Evolutionary conservation across 2,888 invertebrate genomes (phyloP).

Genomic region (Erebia epiphron): DNA sequence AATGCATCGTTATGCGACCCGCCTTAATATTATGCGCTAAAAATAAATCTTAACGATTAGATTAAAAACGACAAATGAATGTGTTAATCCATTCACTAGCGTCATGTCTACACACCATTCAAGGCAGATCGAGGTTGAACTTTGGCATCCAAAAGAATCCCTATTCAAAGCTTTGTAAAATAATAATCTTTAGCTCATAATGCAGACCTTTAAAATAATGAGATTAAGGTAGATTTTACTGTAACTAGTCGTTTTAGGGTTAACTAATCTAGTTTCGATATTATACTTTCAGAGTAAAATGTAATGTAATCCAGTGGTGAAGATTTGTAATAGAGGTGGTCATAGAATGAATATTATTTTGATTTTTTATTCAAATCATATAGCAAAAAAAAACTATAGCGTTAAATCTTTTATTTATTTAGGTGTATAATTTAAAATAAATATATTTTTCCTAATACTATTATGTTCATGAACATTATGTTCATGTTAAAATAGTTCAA

Average conservation of each 20-base stretch:
- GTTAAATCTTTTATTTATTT: not conserved
- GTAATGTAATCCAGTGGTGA: too few species aligned
- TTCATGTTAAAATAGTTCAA: not conserved
- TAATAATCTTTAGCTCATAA: not conserved
- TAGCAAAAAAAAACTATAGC: too few species aligned
- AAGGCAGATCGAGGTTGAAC: conserved; percentile 14
- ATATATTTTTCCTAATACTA: not conserved
- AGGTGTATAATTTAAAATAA: not conserved
- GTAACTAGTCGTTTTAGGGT: not conserved
- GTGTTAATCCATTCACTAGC: conserved; percentile 14
- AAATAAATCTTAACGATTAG: conserved; percentile 6
- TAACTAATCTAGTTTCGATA: not conserved
- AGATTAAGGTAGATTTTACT: not conserved
- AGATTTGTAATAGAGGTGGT: too few species aligned
- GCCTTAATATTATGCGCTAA: not conserved
- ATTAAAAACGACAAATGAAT: conserved; percentile 13
- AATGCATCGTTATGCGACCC: not conserved
- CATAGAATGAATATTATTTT: too few species aligned
- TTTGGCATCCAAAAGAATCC: not conserved
- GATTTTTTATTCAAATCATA: too few species aligned
- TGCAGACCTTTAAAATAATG: not conserved
- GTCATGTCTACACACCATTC: conserved; percentile 11
- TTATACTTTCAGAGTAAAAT: too few species aligned
- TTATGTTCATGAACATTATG: too few species aligned
- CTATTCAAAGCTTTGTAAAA: not conserved